Base-by-base conservation (phyloP, 1,140 invertebrate genomes). In the Drusus annulatus region DNA sequence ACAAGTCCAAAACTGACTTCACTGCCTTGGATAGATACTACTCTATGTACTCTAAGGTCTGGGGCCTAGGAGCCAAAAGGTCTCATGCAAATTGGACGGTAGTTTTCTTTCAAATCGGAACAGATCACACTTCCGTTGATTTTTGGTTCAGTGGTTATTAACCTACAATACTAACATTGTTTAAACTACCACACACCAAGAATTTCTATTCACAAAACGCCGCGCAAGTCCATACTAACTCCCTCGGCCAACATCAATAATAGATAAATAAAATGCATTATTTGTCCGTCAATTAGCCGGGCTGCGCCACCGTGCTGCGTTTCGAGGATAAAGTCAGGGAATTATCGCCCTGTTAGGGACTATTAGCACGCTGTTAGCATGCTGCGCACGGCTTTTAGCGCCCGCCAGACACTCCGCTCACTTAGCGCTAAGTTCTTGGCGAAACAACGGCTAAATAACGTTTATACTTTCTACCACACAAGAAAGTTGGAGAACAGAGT, bases 291-390 rank as follows among this genome's bases (percentile, higher is more conserved):
- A 16, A 45, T 2, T 69, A 69, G 45, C 65, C 4, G 1, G n/a
- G 36, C 65, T 69, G n/a, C 65, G 45, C 65, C 65, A 69, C 65
- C 54, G 16, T 10, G 3, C n/a, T 21, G 54, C 51, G 65, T 69
- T 31, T 13, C 36, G 4, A 45, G 8, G 45, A 69, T 69, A 69
- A 69, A 69, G 65, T 17, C 25, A 16, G 65, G 15, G 17, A 69
- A 69, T 19, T 69, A 69, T 50, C 65, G 65, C n/a, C 65, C 65
- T 45, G 45, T 69, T 69, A 69, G 31, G n/a, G 45, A 5, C 15
- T 21, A 21, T n/a, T 56, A 56, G 19, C 19, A 16, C 19, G 19
- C n/a, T 56, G 54, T 45, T 45, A 45, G 36, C 36, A 45, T 45
- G 36, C 36, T 8, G 56, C 56, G 36, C 36, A 45, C 17, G 21